Evolutionary conservation across 2,797 vertebrate species (phyloP).

Genomic region (Carcharodon carcharias): DNA sequence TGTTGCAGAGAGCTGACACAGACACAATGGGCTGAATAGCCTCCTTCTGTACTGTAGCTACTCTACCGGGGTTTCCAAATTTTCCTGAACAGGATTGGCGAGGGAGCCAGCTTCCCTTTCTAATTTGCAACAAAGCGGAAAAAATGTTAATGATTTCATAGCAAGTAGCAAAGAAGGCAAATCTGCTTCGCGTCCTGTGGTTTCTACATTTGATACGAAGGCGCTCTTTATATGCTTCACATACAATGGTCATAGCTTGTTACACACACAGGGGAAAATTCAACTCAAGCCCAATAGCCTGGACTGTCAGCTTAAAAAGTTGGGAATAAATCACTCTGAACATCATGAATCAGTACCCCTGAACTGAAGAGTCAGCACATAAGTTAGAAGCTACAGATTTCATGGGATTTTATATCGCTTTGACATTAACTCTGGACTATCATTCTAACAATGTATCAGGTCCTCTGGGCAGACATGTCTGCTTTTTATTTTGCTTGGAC

Average conservation of each 20-base stretch:
- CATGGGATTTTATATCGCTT: background rate
- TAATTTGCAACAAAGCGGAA: background rate
- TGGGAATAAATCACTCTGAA: background rate
- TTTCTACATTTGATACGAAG: background rate
- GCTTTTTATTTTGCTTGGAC: background rate
- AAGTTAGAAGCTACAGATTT: conserved; percentile 10
- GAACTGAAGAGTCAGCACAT: conserved; percentile 28
- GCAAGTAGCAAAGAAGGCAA: background rate
- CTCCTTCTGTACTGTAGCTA: no score
- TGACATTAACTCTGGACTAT: conserved; percentile 40
- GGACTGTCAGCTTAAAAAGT: background rate
- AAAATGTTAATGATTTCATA: background rate
- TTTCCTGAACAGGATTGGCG: background rate
- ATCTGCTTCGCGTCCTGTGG: background rate
- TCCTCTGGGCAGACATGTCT: conserved; percentile 6
- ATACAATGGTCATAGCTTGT: background rate
- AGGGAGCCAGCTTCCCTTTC: background rate
- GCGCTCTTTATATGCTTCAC: background rate
- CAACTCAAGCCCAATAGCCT: conserved; percentile 28
- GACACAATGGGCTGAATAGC: background rate
- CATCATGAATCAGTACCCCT: background rate
- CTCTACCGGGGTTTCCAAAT: background rate
- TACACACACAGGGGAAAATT: background rate
- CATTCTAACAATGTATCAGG: conserved; percentile 25
- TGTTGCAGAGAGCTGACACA: background rate